Conservation (phyloP, 2,113 vertebrate genomes). For the Calyptomena viridis region DNA sequence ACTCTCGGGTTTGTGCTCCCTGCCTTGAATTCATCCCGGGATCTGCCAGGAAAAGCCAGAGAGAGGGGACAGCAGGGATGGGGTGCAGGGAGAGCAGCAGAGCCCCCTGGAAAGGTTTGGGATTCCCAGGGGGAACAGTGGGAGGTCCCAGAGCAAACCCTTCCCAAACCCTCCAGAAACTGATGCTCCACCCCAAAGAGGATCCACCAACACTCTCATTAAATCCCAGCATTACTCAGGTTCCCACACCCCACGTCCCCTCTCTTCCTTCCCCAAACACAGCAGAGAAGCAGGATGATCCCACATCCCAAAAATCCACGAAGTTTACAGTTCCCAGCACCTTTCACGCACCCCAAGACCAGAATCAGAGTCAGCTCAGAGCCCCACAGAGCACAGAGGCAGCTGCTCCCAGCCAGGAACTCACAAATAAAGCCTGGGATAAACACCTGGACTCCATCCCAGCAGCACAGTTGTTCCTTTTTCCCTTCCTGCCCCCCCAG, state of each 20-base stretch:
- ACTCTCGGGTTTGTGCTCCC: rapidly evolving
- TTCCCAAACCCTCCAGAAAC: neutral
- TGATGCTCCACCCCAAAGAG: neutral
- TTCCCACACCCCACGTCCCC: rapidly evolving
- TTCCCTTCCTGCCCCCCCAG: neutral
- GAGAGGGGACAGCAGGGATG: neutral
- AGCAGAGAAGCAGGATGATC: neutral
- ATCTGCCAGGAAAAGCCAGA: neutral
- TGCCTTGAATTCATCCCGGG: too few relatives aligned
- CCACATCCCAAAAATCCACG: rapidly evolving
- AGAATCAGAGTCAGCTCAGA: neutral
- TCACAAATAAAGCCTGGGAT: neutral
- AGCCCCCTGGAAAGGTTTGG: neutral
- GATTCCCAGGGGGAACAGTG: neutral
- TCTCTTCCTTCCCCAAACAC: neutral
- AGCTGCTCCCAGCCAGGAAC: neutral
- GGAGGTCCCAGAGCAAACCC: neutral
- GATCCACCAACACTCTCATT: rapidly evolving
- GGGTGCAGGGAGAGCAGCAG: neutral
- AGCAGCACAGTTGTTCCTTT: conserved; percentile 1
- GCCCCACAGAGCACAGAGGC: neutral
- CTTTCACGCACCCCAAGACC: neutral
- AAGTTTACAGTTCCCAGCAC: neutral
- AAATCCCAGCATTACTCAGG: neutral
- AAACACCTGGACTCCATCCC: conserved; percentile 26